Conservation (phyloP, 2,888 invertebrate genomes). For the Drosophila paranaensis region DNA sequence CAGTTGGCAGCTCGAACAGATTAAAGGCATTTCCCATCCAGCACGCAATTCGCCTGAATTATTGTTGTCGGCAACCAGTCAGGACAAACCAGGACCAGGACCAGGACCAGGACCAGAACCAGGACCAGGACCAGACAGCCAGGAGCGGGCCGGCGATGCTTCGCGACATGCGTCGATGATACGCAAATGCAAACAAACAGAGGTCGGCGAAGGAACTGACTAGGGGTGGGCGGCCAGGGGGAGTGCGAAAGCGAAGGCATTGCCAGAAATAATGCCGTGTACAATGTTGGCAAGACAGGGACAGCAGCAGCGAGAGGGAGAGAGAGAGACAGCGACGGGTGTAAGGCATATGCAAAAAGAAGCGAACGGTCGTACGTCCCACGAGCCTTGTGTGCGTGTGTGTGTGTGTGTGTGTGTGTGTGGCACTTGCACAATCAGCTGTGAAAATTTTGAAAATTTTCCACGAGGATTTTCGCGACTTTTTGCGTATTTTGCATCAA, state of each 20-base stretch:
- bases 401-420: background rate
- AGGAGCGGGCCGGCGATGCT: conserved; percentile 25
- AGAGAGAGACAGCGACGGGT: conserved; percentile 15
- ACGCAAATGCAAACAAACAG: conserved; percentile 80
- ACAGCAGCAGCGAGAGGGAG: conserved; percentile 5
- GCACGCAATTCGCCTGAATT: conserved; percentile 77
- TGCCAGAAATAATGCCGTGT: conserved; percentile 59
- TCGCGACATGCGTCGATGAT: conserved; percentile 79
- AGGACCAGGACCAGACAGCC: conserved; percentile 24
- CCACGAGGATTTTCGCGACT: conserved; percentile 85
- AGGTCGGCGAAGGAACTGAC: conserved; percentile 37
- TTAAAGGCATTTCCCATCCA: conserved; percentile 84
- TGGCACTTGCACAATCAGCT: conserved; percentile 84
- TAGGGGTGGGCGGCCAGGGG: background rate
- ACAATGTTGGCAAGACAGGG: conserved; percentile 46
- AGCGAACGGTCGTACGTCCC: conserved; percentile 57
- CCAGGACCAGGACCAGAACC: conserved; percentile 13
- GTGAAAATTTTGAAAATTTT: conserved; percentile 85
- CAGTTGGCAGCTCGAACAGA: conserved; percentile 83
- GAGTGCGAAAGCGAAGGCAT: conserved; percentile 5
- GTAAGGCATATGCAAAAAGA: conserved; percentile 78
- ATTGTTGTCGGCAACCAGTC: conserved; percentile 72
- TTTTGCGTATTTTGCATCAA: conserved; percentile 83
- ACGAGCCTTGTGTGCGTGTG: conserved; percentile 16
- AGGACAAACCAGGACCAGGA: conserved; percentile 19